Base-by-base conservation (phyloP, 1,140 invertebrate genomes). In the Aphaenogaster floridana region DNA sequence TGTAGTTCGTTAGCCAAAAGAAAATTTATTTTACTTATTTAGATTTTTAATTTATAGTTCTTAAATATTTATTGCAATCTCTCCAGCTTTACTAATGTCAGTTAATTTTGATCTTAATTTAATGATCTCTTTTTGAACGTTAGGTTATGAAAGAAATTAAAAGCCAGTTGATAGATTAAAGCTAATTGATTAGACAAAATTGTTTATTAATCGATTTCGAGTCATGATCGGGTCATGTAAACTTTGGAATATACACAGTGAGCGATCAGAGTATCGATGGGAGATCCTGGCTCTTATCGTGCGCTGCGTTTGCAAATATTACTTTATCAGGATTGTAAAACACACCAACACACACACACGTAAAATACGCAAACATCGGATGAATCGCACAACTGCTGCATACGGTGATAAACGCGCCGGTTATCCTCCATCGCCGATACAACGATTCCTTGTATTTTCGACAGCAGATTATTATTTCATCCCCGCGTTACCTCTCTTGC, bases 251-350 rank as follows among this genome's bases (percentile, higher is more conserved):
- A 59, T 74, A 59, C 9, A 64, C 11, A 50, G 54, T 1, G 34
- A 36, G 21, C 59, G 63, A 39, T 11, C 36, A n/a, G 74, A 21
- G 39, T 17, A 86, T 79, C 66, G 59, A 34, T 50, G 36, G 15
- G 15, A 28, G 64, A 66, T 59, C 6, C 64, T 71, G 39, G 7
- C 48, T 52, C 36, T 80, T 90, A 89, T 89, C 86, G 15, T 9
- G 17, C 36, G 28, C 11, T 52, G 28, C 89, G 39, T 50, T 39
- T 45, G 59, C n/a, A 89, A 89, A 86, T 61, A 72, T 54, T 59
- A 86, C 59, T 36, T 81, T 89, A 89, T 90, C 87, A 74, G 69
- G 39, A 59, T 71, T 57, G 63, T 64, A 90, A 69, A 76, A 61
- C 74, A 86, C 45, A 64, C 11, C 21, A 13, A 50, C 21, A 8